A percentile compares a stretch with the other conserved stretches of the same genome.
phyloP scores from a whole-genome alignment of 1,140 invertebrate species.

The Diorhabda carinulata region DNA sequence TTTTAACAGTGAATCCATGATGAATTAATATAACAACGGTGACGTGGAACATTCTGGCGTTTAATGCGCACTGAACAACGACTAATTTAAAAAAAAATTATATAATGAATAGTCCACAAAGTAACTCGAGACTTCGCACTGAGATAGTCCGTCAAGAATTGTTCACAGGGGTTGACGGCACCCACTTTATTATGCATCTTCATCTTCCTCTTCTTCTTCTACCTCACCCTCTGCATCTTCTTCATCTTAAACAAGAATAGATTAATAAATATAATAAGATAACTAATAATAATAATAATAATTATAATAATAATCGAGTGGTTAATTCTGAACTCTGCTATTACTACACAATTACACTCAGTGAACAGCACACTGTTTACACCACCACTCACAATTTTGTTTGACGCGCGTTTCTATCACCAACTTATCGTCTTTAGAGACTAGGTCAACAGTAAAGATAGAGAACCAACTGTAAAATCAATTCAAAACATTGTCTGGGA shows the following conservation, averaged over 20 bases:
- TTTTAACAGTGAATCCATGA: not conserved
- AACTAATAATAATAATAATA: too few species aligned
- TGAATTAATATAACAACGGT: constrained; percentile 3
- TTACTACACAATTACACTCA: too few species aligned
- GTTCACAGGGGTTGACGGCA: constrained; percentile 32
- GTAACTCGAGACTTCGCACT: constrained; percentile 43
- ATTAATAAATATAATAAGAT: not conserved
- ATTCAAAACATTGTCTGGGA: too few species aligned
- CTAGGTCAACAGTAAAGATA: too few species aligned
- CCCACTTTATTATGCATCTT: constrained; percentile 46
- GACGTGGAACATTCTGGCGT: constrained; percentile 4
- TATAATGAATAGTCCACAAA: constrained; percentile 36
- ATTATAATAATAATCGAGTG: too few species aligned
- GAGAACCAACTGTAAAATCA: too few species aligned
- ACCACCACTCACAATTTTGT: too few species aligned
- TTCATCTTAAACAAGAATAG: constrained; percentile 41
- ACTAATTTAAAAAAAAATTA: constrained; percentile 12
- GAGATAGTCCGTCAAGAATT: constrained; percentile 41
- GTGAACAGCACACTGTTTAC: too few species aligned
- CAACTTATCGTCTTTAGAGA: too few species aligned
- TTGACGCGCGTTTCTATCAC: too few species aligned
- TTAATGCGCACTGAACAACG: constrained; percentile 19
- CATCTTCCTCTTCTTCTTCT: constrained; percentile 44
- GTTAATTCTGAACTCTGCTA: too few species aligned
- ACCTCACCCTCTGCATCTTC: constrained; percentile 46